Evolutionary conservation across 2,888 invertebrate species (phyloP).

Genomic region (Listrodromus nycthemerus): DNA sequence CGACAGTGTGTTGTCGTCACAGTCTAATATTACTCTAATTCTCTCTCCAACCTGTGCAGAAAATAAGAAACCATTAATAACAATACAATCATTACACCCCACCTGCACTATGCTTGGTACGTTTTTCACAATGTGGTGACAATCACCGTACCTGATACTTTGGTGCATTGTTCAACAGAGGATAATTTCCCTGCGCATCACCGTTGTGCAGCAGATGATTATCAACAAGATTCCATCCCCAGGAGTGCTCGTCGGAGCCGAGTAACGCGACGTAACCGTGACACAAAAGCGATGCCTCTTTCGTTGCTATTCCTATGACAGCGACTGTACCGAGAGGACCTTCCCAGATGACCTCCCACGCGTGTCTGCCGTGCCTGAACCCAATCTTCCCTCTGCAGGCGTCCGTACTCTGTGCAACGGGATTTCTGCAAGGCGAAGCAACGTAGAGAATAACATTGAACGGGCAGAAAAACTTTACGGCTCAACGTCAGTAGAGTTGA

Average conservation of each 20-base stretch:
- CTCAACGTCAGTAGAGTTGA: background rate
- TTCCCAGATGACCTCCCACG: slow-evolving; percentile 99
- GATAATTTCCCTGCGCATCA: slow-evolving; percentile 97
- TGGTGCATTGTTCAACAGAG: slow-evolving; percentile 97
- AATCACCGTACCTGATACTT: slow-evolving; percentile 93
- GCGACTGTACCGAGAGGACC: slow-evolving; percentile 99
- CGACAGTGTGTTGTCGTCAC: slow-evolving; percentile 98
- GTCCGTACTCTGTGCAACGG: slow-evolving; percentile 99
- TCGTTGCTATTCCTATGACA: slow-evolving; percentile 97
- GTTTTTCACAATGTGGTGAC: background rate
- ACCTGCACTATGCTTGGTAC: background rate
- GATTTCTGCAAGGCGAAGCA: slow-evolving; percentile 88
- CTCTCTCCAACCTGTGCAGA: slow-evolving; percentile 95
- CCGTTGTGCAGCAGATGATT: slow-evolving; percentile 98
- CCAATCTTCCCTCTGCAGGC: slow-evolving; percentile 96
- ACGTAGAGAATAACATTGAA: background rate
- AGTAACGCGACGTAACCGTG: slow-evolving; percentile 97
- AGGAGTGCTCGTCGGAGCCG: slow-evolving; percentile 98
- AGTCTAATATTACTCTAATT: slow-evolving; percentile 98
- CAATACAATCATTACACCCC: background rate
- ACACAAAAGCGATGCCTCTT: slow-evolving; percentile 96
- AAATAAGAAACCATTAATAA: slow-evolving; percentile 10
- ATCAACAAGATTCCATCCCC: slow-evolving; percentile 99
- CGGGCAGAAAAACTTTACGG: background rate
- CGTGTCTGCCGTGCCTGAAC: slow-evolving; percentile 96